These are phyloP conservation scores for Gymnopithys bicolor DNA, from an alignment of 2,797 vertebrate species.

Conservation along the genomic window DNA sequence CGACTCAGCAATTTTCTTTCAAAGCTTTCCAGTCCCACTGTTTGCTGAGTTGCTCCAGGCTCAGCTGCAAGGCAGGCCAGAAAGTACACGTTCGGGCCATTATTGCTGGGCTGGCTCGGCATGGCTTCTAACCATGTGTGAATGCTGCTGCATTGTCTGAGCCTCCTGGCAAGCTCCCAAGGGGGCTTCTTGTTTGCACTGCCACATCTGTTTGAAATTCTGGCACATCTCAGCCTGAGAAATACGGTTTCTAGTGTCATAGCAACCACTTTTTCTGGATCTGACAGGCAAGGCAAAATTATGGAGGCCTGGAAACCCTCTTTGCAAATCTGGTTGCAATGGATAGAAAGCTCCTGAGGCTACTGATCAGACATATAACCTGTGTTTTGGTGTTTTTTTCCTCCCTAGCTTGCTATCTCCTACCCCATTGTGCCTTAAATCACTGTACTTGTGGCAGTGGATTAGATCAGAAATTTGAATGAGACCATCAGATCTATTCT, in stretches of 20 bases:
- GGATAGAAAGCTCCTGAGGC: neutral
- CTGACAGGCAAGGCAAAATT: constrained; percentile 9
- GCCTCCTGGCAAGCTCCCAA: constrained; percentile 29
- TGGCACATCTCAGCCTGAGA: constrained; percentile 57
- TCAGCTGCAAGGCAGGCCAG: constrained; percentile 41
- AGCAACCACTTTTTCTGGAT: constrained; percentile 52
- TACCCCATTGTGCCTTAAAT: neutral
- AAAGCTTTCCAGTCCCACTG: constrained; percentile 65
- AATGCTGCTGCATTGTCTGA: constrained; percentile 44
- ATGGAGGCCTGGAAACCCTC: constrained; percentile 12
- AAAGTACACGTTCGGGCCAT: constrained; percentile 27
- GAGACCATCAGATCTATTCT: neutral
- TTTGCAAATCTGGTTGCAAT: constrained; percentile 1
- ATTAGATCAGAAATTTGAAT: neutral
- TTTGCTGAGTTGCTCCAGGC: constrained; percentile 68
- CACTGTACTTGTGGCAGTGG: neutral
- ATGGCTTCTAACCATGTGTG: neutral
- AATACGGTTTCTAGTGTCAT: constrained; percentile 43
- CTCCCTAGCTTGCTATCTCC: neutral
- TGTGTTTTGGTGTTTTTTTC: neutral
- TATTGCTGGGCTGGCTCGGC: neutral
- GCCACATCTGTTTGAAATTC: constrained; percentile 68
- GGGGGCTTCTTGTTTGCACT: constrained; percentile 57
- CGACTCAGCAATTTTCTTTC: constrained; percentile 76
- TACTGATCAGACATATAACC: neutral